Evolutionary conservation across 2,888 invertebrate species (phyloP).

Genomic region (Pherbina coryleti): DNA sequence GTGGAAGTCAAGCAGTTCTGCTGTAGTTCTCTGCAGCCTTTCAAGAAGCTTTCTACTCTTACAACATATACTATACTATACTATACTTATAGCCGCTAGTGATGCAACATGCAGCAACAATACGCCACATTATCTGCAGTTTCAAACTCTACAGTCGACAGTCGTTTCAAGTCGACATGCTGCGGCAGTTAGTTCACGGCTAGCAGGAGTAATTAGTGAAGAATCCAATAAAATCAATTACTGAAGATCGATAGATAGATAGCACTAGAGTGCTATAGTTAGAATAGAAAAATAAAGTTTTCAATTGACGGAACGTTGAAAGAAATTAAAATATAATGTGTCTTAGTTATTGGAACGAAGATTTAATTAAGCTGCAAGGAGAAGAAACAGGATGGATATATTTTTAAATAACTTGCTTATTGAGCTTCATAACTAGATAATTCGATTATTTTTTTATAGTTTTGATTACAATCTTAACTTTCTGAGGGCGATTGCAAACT

Average conservation of each 20-base stretch:
- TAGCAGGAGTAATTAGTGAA: conserved; percentile 22
- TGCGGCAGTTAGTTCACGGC: not conserved
- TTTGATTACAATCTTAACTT: too few species aligned
- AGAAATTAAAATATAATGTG: not conserved
- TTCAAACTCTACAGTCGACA: not conserved
- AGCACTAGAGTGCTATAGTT: conserved; percentile 2
- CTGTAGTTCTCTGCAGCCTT: not conserved
- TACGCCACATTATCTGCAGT: not conserved
- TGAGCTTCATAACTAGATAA: too few species aligned
- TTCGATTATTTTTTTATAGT: too few species aligned
- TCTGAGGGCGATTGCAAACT: too few species aligned
- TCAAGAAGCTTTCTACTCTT: not conserved
- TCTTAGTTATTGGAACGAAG: too few species aligned
- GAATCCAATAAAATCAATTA: conserved; percentile 20
- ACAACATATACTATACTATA: not conserved
- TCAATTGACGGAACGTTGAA: not conserved
- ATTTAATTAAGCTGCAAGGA: too few species aligned
- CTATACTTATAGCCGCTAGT: not conserved
- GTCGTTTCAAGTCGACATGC: not conserved
- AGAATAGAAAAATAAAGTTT: not conserved
- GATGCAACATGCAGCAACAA: not conserved
- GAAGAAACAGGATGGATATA: too few species aligned
- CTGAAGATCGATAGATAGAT: not conserved
- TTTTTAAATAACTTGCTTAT: too few species aligned
- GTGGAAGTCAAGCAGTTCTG: not conserved